phyloP scores from a whole-genome alignment of 2,797 vertebrate genomes.

The Sebastolobus alascanus region DNA sequence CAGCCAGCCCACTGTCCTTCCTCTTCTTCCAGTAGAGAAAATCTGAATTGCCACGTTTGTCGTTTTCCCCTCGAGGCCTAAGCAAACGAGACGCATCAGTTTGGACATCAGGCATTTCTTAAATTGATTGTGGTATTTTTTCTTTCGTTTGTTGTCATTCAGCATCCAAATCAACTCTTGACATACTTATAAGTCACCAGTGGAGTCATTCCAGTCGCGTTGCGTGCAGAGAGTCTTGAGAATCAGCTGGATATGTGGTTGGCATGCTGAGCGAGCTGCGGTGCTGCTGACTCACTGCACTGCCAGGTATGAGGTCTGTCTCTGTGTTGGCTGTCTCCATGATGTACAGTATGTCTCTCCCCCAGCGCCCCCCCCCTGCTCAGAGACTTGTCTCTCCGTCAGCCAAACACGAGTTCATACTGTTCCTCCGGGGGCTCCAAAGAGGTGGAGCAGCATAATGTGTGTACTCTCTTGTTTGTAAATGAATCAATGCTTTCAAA shows the following conservation, averaged over 20 bases:
- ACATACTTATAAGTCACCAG: slow-evolving; percentile 6
- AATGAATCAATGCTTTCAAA: slow-evolving; percentile 43
- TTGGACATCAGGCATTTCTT: not conserved
- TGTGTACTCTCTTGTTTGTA: slow-evolving; percentile 48
- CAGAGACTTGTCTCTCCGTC: slow-evolving; percentile 32
- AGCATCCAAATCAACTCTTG: not conserved
- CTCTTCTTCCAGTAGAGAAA: slow-evolving; percentile 29
- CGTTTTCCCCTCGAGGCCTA: not conserved
- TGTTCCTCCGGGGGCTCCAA: slow-evolving; percentile 34
- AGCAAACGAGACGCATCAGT: not conserved
- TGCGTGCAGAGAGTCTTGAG: slow-evolving; percentile 18
- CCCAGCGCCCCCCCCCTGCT: not conserved
- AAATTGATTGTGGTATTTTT: slow-evolving; percentile 5
- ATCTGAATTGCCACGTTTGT: slow-evolving; percentile 18
- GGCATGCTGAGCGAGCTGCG: slow-evolving; percentile 51
- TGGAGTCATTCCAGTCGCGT: not conserved
- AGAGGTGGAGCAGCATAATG: slow-evolving; percentile 51
- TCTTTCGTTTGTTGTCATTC: slow-evolving; percentile 1
- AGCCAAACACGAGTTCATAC: slow-evolving; percentile 56
- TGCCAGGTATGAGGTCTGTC: slow-evolving; percentile 62
- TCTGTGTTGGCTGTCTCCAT: slow-evolving; percentile 48
- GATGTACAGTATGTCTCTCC: slow-evolving; percentile 46
- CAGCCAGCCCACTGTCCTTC: slow-evolving; percentile 37
- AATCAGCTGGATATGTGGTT: slow-evolving; percentile 54
- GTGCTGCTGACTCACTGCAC: slow-evolving; percentile 66